Percentiles rank a stretch among this genome's conserved stretches.
Evolutionary conservation across 2,113 vertebrate species (phyloP).

Genomic region (Scytalopus superciliaris): DNA sequence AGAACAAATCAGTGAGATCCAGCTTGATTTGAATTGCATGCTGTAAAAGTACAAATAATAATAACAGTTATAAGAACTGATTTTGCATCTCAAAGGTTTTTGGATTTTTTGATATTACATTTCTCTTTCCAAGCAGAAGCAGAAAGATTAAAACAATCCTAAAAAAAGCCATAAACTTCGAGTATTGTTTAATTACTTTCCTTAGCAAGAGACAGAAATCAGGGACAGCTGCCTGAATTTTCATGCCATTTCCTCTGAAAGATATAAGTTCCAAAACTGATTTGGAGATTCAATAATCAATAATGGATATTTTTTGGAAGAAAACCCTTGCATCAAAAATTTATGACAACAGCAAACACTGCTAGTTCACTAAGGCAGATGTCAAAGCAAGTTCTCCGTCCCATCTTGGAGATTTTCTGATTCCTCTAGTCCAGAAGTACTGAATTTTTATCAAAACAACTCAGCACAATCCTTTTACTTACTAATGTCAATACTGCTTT

Average conservation of each 20-base stretch:
- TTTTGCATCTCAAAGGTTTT: conserved; percentile 6
- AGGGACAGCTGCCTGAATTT: conserved; percentile 10
- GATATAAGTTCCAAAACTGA: background rate
- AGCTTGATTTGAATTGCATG: conserved; percentile 41
- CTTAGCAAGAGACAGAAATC: background rate
- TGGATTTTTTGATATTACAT: background rate
- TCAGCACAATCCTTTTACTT: conserved; percentile 30
- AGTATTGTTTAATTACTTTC: conserved; percentile 23
- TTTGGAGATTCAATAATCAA: background rate
- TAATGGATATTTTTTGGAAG: background rate
- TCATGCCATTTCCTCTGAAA: background rate
- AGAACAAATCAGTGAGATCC: conserved; percentile 14
- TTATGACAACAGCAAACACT: background rate
- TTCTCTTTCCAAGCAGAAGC: background rate
- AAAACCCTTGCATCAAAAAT: background rate
- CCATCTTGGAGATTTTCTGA: background rate
- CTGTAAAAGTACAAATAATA: conserved; percentile 31
- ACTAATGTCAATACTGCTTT: conserved; percentile 42
- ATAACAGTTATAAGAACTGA: background rate
- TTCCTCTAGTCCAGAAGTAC: background rate
- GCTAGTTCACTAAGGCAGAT: rapidly evolving
- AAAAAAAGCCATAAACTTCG: conserved; percentile 18
- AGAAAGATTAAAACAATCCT: conserved; percentile 29
- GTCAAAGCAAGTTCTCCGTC: background rate
- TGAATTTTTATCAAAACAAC: conserved; percentile 40